phyloP scores from a whole-genome alignment of 2,888 invertebrate species.

The Malthinus seriepunctatus region DNA sequence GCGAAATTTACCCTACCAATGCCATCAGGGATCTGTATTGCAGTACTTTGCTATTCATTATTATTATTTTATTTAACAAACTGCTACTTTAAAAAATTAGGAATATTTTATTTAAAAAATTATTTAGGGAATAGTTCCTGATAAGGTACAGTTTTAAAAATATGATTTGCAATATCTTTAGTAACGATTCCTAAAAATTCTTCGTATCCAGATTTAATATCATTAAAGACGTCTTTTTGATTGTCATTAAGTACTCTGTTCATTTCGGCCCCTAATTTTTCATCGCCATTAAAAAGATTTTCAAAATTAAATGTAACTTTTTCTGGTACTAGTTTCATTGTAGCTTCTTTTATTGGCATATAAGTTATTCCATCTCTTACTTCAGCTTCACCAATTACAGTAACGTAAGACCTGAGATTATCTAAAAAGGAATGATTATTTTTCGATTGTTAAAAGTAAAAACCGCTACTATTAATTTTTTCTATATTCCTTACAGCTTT shows the following conservation, averaged over 20 bases:
- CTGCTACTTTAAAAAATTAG: too few relatives aligned
- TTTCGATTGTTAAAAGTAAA: neutral
- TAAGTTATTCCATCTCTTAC: conserved; percentile 65
- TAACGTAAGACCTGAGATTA: conserved; percentile 66
- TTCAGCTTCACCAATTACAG: conserved; percentile 64
- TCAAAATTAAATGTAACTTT: conserved; percentile 65
- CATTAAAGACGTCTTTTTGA: conserved; percentile 45
- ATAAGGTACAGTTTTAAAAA: conserved; percentile 56
- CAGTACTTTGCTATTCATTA: too few relatives aligned
- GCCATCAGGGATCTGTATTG: too few relatives aligned
- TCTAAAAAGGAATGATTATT: conserved; percentile 50
- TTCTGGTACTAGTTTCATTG: conserved; percentile 65
- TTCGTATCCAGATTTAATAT: conserved; percentile 66
- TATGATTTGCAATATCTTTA: conserved; percentile 1
- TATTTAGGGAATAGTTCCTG: neutral
- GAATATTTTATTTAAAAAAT: too few relatives aligned
- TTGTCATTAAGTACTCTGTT: conserved; percentile 52
- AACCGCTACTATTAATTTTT: too few relatives aligned
- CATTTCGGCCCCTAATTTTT: conserved; percentile 42
- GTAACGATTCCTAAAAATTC: conserved; percentile 54
- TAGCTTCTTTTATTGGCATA: conserved; percentile 66
- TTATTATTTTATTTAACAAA: too few relatives aligned
- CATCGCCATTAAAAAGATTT: conserved; percentile 60
- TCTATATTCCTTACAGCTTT: too few relatives aligned
- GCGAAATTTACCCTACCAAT: too few relatives aligned